These are phyloP conservation scores for Aphyosemion australe DNA, from an alignment of 2,113 vertebrate species.

Conservation along the genomic window DNA sequence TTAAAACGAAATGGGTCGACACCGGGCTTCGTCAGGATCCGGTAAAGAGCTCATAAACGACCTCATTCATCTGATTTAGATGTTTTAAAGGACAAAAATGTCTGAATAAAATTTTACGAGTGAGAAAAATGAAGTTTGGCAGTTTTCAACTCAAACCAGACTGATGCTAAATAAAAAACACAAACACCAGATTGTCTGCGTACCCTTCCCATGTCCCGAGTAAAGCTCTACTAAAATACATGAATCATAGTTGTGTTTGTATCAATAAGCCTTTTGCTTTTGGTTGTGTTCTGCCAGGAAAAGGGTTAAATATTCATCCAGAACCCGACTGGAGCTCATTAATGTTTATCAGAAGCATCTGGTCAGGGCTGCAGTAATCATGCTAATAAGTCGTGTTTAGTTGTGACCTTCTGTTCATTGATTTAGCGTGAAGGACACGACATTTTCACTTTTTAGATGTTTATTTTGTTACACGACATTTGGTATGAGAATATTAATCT, in stretches of 20 bases:
- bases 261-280: neutral
- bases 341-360: neutral
- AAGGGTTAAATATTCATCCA: neutral
- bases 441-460: neutral
- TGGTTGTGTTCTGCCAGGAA: neutral
- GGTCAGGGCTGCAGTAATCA: neutral
- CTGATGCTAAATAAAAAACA: too few species aligned
- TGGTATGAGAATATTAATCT: neutral
- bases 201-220: neutral
- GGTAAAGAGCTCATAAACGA: too few species aligned
- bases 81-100: too few species aligned
- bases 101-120: too few species aligned
- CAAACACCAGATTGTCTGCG: neutral
- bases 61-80: too few species aligned
- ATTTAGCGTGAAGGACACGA: neutral
- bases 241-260: neutral
- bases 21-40: too few species aligned
- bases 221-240: neutral
- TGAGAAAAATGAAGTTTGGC: too few species aligned
- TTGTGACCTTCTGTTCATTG: neutral
- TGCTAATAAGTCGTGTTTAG: neutral
- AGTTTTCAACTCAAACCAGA: too few species aligned
- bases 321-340: neutral
- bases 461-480: too few species aligned
- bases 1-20: too few species aligned